Evolutionary conservation across 2,888 invertebrate genomes (phyloP), one percentile per base, ranked within the genome.

Genomic region (Cephus sareptanus): DNA sequence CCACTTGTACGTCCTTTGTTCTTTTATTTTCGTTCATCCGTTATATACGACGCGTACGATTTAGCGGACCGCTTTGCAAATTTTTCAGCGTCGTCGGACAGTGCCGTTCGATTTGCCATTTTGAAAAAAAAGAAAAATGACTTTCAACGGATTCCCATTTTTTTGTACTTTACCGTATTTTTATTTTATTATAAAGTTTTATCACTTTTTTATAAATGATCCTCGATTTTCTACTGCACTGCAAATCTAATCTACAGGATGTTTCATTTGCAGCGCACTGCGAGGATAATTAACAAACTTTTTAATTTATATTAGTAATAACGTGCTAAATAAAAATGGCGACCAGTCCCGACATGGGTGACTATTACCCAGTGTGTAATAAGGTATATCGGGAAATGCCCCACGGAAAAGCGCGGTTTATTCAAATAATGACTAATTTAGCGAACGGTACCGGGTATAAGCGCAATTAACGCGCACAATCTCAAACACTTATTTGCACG

Each of bases 261-360:
- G 9, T 56, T 56, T 56, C 23, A 56, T 56, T 56, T 1, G 56
- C 56, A 56, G 23, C 9, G 23, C 56, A 56, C 9, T 23, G 56
- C 0, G 56, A 23, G 9, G 6, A 9, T 23, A 23, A 56, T 56
- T 37, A 70, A 40, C 71, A 33, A 75, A 71, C 71, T 75, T 77
- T 56, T 75, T 77, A 77, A 77, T 75, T 77, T 75, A 77, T 56
- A 75, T 34, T 13, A 34, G 70, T 71, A 75, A 75, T 75, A 77
- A 70, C 77, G 70, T 30, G n/a, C 33, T n/a, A 56, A 56, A 71
- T 70, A 30, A 34, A 69, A 34, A 75, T 31, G 6, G 71, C 23
- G 71, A 9, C 31, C 71, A 6, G 13, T 34, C 1, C 4, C 31
- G 71, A 71, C 13, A 71, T 6, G 71, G 71, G 31, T 6, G 11